phyloP scores from a whole-genome alignment of 1,140 invertebrate genomes.

The Oncopodura yosiiana region DNA sequence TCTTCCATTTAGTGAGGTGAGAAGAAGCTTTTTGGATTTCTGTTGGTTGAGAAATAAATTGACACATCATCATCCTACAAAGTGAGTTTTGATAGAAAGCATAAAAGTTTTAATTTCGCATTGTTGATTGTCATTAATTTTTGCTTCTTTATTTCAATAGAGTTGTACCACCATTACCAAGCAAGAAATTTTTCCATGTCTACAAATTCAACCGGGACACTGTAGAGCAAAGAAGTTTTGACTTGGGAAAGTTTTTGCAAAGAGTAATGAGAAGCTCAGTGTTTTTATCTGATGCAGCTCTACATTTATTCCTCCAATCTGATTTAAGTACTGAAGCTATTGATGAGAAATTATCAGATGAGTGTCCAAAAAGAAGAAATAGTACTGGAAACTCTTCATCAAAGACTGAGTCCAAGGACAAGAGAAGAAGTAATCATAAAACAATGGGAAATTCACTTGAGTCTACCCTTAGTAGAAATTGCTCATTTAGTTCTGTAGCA shows the following conservation, averaged over 20 bases:
- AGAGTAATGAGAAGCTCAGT: conserved; percentile 30
- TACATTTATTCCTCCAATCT: conserved; percentile 33
- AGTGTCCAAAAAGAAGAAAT: too few species aligned
- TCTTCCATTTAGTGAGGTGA: conserved; percentile 12
- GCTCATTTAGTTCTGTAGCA: too few species aligned
- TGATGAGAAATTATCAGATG: conserved; percentile 17
- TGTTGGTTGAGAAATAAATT: conserved; percentile 29
- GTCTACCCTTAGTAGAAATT: too few species aligned
- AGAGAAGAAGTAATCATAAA: too few species aligned
- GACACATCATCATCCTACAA: conserved; percentile 30
- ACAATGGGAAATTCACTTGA: too few species aligned
- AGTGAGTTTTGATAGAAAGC: conserved; percentile 29
- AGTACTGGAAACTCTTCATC: too few species aligned
- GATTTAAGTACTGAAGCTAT: conserved; percentile 25
- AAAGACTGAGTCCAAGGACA: too few species aligned
- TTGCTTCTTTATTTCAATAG: conserved; percentile 16
- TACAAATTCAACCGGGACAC: conserved; percentile 30
- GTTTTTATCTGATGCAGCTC: conserved; percentile 31
- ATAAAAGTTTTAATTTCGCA: too few species aligned
- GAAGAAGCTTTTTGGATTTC: conserved; percentile 24
- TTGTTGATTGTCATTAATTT: neutral
- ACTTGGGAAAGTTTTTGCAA: conserved; percentile 31
- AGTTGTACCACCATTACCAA: conserved; percentile 31
- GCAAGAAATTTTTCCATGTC: conserved; percentile 22
- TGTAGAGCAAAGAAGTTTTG: conserved; percentile 22